phyloP scores from a whole-genome alignment of 2,888 invertebrate genomes.

The Cactoblastis cactorum region DNA sequence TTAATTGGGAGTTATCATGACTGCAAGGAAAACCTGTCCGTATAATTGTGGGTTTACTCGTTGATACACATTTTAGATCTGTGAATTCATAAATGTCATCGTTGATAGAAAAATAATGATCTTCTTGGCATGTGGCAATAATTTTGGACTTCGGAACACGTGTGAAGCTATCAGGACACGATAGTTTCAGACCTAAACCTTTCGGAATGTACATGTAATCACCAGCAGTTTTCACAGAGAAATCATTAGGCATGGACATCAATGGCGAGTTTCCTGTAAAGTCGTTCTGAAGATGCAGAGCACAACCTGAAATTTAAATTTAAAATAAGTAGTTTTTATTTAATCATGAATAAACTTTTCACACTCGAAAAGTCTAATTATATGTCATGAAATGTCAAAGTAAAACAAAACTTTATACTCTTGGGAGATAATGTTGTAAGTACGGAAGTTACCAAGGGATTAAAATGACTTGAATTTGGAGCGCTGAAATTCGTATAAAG shows the following conservation, averaged over 20 bases:
- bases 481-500: no score
- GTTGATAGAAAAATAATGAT: constrained; percentile 28
- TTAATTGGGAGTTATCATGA: constrained; percentile 27
- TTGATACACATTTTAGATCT: constrained; percentile 38
- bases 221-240: constrained; percentile 23
- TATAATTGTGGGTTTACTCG: constrained; percentile 24
- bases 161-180: constrained; percentile 35
- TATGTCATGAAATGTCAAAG: no score
- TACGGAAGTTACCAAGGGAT: no score
- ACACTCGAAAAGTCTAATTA: no score
- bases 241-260: constrained; percentile 24
- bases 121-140: constrained; percentile 32
- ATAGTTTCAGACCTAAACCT: constrained; percentile 26
- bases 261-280: constrained; percentile 34
- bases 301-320: constrained; percentile 41
- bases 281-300: constrained; percentile 31
- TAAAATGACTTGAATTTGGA: no score
- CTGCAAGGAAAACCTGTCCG: constrained; percentile 28
- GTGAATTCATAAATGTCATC: constrained; percentile 28
- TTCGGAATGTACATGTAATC: constrained; percentile 33
- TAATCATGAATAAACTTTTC: no score
- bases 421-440: no score
- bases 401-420: no score
- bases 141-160: constrained; percentile 22
- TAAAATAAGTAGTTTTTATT: no score